phyloP scores from a whole-genome alignment of 2,888 invertebrate genomes.

The Aethes cnicana region DNA sequence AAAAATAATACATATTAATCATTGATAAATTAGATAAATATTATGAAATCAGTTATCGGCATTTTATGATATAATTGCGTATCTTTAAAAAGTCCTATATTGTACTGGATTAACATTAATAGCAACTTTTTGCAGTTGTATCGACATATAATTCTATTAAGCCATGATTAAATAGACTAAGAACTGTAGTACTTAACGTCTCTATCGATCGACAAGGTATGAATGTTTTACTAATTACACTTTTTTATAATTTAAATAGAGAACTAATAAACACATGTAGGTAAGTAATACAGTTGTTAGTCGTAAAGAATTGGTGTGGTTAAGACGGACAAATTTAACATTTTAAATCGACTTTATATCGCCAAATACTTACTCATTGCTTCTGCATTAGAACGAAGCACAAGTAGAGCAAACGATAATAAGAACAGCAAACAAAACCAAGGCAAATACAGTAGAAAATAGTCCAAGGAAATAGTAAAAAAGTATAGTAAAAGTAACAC shows the following conservation, averaged over 20 bases:
- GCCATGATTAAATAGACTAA: conserved; percentile 56
- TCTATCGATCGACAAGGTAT: too few species aligned
- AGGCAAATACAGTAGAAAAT: conserved; percentile 7
- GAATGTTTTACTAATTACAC: too few species aligned
- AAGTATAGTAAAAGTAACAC: conserved; percentile 11
- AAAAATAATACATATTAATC: conserved; percentile 9
- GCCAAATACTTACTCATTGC: conserved; percentile 58
- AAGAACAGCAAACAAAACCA: conserved; percentile 31
- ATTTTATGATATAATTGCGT: conserved; percentile 21
- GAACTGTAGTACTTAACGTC: conserved; percentile 33
- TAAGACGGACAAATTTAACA: conserved; percentile 40
- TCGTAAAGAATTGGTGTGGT: conserved; percentile 76
- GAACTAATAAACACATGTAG: too few species aligned
- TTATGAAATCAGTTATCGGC: conserved; percentile 20
- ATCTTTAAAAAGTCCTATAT: too few species aligned
- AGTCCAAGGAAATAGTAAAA: conserved; percentile 1
- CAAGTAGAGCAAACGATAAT: conserved; percentile 34
- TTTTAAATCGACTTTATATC: background rate
- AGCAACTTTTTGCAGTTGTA: too few species aligned
- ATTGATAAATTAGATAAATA: conserved; percentile 24
- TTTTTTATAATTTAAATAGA: too few species aligned
- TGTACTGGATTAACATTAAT: too few species aligned
- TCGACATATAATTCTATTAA: conserved; percentile 60
- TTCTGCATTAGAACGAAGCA: conserved; percentile 75
- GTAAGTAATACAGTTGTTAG: conserved; percentile 45